A percentile compares a stretch with the other conserved stretches of the same genome.
Evolutionary conservation across 1,140 invertebrate genomes (phyloP).

Genomic region (Mycetomoellerius zeteki): DNA sequence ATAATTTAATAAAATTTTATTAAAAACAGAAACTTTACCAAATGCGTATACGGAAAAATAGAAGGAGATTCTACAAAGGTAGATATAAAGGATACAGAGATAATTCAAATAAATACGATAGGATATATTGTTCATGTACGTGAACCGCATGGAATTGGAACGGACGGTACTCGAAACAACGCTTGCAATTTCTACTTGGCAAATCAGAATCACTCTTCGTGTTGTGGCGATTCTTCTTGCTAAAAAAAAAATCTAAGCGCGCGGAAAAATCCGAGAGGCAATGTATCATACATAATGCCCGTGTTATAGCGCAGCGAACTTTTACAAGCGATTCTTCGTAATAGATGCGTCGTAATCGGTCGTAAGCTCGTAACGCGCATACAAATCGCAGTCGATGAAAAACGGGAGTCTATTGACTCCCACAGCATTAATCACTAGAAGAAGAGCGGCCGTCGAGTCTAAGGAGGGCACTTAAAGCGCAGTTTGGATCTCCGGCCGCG

Average conservation of each 20-base stretch:
- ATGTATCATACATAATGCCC: slow-evolving; percentile 25
- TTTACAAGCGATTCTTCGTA: slow-evolving; percentile 34
- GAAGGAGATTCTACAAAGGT: not conserved
- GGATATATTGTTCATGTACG: not conserved
- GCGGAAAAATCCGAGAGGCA: not conserved
- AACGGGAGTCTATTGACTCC: slow-evolving; percentile 54
- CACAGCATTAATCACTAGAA: slow-evolving; percentile 30
- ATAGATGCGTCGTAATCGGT: slow-evolving; percentile 46
- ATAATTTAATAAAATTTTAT: no score
- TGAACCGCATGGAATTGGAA: slow-evolving; percentile 35
- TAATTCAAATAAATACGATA: slow-evolving; percentile 15
- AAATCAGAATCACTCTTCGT: not conserved
- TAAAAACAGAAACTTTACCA: not conserved
- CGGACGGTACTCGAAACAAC: not conserved
- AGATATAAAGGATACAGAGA: not conserved
- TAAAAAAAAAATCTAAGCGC: not conserved
- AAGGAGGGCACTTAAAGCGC: slow-evolving; percentile 39
- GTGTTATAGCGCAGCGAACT: not conserved
- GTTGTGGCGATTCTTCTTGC: not conserved
- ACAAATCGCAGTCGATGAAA: slow-evolving; percentile 32
- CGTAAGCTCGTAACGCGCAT: slow-evolving; percentile 16
- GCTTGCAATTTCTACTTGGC: not conserved
- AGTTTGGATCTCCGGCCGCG: slow-evolving; percentile 6
- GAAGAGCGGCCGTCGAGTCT: slow-evolving; percentile 15
- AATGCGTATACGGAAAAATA: not conserved